Conservation (phyloP, 2,797 vertebrate species). For the Coregonus sp. region DNA sequence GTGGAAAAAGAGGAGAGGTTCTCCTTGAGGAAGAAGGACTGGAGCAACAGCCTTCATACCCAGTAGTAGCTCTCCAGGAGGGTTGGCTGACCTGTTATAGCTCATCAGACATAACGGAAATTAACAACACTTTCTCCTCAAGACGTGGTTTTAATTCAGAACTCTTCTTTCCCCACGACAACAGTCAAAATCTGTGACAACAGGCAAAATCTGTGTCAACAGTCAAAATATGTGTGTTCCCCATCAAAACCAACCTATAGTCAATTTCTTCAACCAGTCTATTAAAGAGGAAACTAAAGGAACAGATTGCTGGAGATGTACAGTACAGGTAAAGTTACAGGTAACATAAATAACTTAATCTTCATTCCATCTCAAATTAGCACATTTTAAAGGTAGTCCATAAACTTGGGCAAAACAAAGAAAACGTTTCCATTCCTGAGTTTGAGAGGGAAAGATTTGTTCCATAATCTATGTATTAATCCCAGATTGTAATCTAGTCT, state of each 20-base stretch:
- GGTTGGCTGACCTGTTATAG: too few species aligned
- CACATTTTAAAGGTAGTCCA: background rate
- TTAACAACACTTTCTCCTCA: background rate
- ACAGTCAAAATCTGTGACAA: background rate
- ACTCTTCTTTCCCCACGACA: background rate
- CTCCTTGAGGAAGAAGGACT: background rate
- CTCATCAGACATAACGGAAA: background rate
- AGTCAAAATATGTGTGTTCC: background rate
- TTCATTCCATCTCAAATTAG: background rate
- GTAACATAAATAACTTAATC: background rate
- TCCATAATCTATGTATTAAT: background rate
- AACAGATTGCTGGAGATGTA: too few species aligned
- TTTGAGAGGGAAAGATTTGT: background rate
- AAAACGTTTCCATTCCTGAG: background rate
- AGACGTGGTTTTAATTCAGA: background rate
- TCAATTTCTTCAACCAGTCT: too few species aligned
- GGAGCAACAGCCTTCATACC: background rate
- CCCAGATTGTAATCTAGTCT: background rate
- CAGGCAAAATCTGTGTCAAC: background rate
- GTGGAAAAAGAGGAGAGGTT: constrained; percentile 40
- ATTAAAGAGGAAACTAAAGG: too few species aligned
- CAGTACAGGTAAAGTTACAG: background rate
- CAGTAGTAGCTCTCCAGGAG: too few species aligned
- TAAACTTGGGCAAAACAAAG: background rate
- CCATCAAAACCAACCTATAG: background rate